These are phyloP conservation scores for Aphelenchoides besseyi DNA, from an alignment of 1,140 invertebrate species.

Conservation along the genomic window DNA sequence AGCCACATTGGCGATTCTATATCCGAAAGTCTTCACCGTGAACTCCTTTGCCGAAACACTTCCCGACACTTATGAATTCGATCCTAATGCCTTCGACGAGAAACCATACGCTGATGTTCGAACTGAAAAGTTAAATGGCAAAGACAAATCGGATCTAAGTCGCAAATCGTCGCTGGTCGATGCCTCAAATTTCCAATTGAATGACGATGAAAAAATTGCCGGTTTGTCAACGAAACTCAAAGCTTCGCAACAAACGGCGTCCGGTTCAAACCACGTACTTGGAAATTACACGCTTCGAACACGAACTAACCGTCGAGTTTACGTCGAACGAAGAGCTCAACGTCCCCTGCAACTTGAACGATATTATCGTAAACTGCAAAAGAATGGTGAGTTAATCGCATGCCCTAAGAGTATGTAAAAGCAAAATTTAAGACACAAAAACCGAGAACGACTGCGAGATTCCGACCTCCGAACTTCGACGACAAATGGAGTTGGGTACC, in stretches of 20 bases:
- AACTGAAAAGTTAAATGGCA: not conserved
- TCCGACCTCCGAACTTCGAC: not conserved
- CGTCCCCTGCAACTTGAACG: slow-evolving; percentile 14
- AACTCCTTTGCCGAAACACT: not conserved
- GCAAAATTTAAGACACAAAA: not conserved
- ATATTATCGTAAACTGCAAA: not conserved
- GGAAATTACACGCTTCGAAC: not conserved
- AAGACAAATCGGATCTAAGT: not conserved
- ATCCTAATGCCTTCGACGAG: slow-evolving; percentile 4
- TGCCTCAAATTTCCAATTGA: not conserved
- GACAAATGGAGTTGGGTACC: slow-evolving; percentile 3
- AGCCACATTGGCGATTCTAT: slow-evolving; percentile 51
- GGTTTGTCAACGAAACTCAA: not conserved
- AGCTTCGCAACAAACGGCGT: not conserved
- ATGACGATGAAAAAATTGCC: not conserved
- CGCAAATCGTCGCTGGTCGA: slow-evolving; percentile 8
- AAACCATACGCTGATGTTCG: not conserved
- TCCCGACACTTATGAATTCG: slow-evolving; percentile 9
- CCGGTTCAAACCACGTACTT: not conserved
- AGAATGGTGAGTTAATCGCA: not conserved
- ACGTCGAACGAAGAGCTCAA: not conserved
- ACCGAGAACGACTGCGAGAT: not conserved
- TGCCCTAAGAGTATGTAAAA: no score
- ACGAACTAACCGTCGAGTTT: not conserved
- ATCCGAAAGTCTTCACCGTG: slow-evolving; percentile 43